Base-by-base conservation (phyloP, 2,797 vertebrate species). In the Sebastes melanostomus region DNA sequence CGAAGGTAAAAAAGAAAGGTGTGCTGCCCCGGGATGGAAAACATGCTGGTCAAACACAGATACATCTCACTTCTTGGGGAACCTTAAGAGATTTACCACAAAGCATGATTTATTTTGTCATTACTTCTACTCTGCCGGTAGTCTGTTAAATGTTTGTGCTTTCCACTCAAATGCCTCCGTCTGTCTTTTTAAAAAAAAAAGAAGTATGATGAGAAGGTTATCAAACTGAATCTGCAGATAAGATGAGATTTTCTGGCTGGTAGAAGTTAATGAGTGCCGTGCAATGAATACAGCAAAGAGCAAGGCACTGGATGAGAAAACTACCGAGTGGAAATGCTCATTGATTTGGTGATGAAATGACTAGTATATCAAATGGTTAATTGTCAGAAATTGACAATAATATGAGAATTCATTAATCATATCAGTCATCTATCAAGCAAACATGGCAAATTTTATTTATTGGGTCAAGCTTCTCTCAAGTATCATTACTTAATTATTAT, bases 21-120 rank as follows among this genome's bases (percentile, higher is more conserved):
- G 25, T 36, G 30, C 56, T 54, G 61, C 55, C 69, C 69, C 8
- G 24, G 8, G 77, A 71, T 22, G 70, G 59, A 86, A 71, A 73
- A 75, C 75, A 77, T 20, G 34, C 66, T 60, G 72, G 70, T 80
- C 79, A 75, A 88, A 80, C 61, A 36, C 29, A 67, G 32, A 78
- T 50, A 79, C 66, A 66, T 79, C 81, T 73, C 71, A 56, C 58
- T 84, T 77, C 10, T 62, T n/a, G 24, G 59, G 52, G 52, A 56
- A 14, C 18, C 20, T 34, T 9, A 20, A 46, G 22, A 34, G 42
- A 22, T 32, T 36, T 68, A 62, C 3, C 52, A 20, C 38, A 68
- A 25, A 58, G 24, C 42, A 16, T 16, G 12, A 50, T 46, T 72
- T 58, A 2, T 32, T 29, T 56, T 36, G 13, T 20, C 25, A 36